Percentiles rank a stretch among this genome's conserved stretches.
phyloP scores from a whole-genome alignment of 2,797 vertebrate genomes.

The Tapera naevia region DNA sequence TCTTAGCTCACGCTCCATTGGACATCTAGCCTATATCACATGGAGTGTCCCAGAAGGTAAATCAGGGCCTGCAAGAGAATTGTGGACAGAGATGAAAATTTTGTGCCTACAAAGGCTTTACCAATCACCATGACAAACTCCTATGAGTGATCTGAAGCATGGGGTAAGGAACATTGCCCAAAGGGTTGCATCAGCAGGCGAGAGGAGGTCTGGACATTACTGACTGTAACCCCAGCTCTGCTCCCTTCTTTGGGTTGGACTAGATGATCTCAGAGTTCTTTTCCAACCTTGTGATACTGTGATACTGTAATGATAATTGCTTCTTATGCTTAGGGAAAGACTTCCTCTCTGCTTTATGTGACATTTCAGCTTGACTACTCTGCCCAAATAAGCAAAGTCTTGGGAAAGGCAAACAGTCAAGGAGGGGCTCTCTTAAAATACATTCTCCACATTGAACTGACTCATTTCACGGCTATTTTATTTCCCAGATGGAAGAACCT shows the following conservation, averaged over 20 bases:
- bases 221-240: not conserved
- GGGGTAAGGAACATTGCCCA: not conserved
- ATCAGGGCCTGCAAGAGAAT: not conserved
- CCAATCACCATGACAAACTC: rapidly evolving
- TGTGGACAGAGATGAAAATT: not conserved
- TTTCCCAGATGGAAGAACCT: not conserved
- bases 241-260: not conserved
- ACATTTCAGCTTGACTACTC: not conserved
- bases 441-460: not conserved
- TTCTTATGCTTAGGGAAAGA: not conserved
- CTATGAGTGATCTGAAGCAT: not conserved
- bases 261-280: too few species aligned
- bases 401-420: not conserved
- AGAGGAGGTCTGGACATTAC: not conserved
- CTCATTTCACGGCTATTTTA: not conserved
- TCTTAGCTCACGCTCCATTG: rapidly evolving
- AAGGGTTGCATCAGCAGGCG: not conserved
- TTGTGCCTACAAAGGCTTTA: not conserved
- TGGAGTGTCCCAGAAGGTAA: not conserved
- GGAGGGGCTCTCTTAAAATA: not conserved
- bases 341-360: not conserved
- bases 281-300: too few species aligned
- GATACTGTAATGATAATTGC: not conserved
- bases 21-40: not conserved
- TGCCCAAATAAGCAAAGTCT: not conserved